Evolutionary conservation across 1,140 invertebrate genomes (phyloP).

Genomic region (Arctopsyche grandis): DNA sequence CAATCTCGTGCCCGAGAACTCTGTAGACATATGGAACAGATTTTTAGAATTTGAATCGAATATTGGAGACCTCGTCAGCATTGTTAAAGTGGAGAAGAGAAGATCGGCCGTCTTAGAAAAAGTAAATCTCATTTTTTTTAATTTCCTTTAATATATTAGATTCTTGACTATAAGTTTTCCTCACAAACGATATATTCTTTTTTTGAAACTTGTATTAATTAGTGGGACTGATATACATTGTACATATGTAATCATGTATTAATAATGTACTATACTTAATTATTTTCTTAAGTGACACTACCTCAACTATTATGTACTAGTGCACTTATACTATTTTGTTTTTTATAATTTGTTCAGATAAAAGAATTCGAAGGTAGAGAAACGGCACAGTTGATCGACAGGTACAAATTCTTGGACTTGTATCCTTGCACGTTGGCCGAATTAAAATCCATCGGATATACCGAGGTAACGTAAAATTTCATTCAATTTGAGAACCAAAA

Average conservation of each 20-base stretch:
- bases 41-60: slow-evolving; percentile 99
- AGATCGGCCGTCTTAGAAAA: slow-evolving; percentile 91
- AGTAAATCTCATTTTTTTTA: slow-evolving; percentile 65
- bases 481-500: too few relatives aligned
- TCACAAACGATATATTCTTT: too few relatives aligned
- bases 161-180: too few relatives aligned
- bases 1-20: slow-evolving; percentile 91
- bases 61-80: slow-evolving; percentile 97
- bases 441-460: slow-evolving; percentile 88
- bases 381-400: slow-evolving; percentile 93
- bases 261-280: neutral
- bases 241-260: too few relatives aligned
- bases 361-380: slow-evolving; percentile 98
- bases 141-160: neutral
- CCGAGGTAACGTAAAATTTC: slow-evolving; percentile 67
- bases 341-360: slow-evolving; percentile 68
- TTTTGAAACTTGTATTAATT: too few relatives aligned
- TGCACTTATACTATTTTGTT: too few relatives aligned
- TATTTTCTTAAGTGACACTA: too few relatives aligned
- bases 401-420: slow-evolving; percentile 94
- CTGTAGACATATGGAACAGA: slow-evolving; percentile 98
- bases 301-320: too few relatives aligned
- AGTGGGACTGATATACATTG: too few relatives aligned
- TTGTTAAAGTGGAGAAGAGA: slow-evolving; percentile 96
- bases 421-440: slow-evolving; percentile 92